Evolutionary conservation across 2,113 vertebrate genomes (phyloP).

Genomic region (Telmatochromis sp.): DNA sequence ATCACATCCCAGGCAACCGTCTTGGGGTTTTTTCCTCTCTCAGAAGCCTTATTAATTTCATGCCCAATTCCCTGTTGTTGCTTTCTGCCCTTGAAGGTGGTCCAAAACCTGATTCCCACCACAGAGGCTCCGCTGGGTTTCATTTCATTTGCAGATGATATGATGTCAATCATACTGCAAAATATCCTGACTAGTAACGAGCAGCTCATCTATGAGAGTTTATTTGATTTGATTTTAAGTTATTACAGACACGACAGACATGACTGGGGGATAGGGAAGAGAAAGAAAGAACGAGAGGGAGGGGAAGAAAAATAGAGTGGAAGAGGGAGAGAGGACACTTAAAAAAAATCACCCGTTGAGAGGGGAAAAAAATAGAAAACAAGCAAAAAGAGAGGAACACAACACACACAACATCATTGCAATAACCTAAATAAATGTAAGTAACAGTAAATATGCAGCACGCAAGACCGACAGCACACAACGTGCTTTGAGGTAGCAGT

Average conservation of each 20-base stretch:
- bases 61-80: neutral
- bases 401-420: neutral
- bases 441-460: neutral
- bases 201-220: neutral
- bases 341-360: neutral
- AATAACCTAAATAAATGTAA: neutral
- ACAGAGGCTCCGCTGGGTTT: neutral
- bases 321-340: neutral
- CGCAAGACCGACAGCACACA: accelerated
- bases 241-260: neutral
- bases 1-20: neutral
- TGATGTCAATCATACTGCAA: constrained; percentile 21
- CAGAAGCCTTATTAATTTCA: neutral
- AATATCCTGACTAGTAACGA: neutral
- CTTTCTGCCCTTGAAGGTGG: neutral
- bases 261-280: neutral
- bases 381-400: neutral
- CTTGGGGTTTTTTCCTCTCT: neutral
- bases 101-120: neutral
- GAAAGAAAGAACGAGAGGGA: neutral
- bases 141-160: constrained; percentile 31
- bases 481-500: neutral
- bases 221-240: neutral
- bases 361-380: neutral
- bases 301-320: neutral